Percentiles rank a stretch among this genome's conserved stretches.
Evolutionary conservation across 2,113 vertebrate genomes (phyloP).

Genomic region (Pelodiscus sinensis): DNA sequence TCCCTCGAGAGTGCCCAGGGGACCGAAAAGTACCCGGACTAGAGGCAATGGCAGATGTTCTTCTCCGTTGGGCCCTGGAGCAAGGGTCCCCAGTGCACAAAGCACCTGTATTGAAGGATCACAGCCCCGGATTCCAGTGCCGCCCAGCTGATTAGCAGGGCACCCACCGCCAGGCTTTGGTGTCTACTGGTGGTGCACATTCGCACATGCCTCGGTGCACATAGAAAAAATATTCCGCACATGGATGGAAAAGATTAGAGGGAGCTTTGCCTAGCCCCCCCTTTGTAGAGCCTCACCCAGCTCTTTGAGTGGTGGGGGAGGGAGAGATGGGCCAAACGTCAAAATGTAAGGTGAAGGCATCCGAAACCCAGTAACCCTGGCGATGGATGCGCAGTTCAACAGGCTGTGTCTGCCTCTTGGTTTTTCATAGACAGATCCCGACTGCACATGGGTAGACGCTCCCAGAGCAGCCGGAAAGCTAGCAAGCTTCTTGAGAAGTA

Average conservation of each 20-base stretch:
- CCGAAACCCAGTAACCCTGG: background rate
- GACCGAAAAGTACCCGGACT: background rate
- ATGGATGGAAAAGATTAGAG: no score
- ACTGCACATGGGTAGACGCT: background rate
- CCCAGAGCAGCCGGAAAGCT: background rate
- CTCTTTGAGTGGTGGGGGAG: background rate
- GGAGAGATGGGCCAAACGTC: no score
- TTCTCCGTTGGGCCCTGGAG: background rate
- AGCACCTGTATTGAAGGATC: background rate
- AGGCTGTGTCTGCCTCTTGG: background rate
- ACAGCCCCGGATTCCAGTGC: background rate
- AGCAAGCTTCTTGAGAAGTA: background rate
- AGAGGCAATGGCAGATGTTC: background rate
- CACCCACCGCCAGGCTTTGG: no score
- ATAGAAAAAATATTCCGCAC: no score
- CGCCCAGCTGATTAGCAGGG: no score
- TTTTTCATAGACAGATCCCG: fast-evolving
- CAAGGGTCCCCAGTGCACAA: background rate
- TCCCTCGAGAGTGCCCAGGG: background rate
- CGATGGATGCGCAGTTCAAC: background rate
- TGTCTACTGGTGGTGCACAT: no score
- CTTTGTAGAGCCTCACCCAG: background rate
- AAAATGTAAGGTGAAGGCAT: background rate
- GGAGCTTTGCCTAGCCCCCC: background rate
- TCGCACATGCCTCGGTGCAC: no score